Base-by-base conservation (phyloP, 2,113 vertebrate genomes). In the Stomatorhinus ivindoensis region DNA sequence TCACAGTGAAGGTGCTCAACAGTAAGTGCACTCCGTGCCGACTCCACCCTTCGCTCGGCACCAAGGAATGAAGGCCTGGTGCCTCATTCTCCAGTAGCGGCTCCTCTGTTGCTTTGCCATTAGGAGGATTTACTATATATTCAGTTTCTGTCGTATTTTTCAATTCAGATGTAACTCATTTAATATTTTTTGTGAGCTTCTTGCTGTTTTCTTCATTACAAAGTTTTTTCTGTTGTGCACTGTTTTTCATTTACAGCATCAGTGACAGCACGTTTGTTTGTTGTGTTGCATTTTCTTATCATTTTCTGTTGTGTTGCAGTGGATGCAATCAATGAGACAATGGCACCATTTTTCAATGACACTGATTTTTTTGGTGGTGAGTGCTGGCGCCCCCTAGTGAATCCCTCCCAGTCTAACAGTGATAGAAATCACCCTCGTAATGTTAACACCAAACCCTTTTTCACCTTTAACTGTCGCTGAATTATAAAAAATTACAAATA, bases 301-400 rank as follows among this genome's bases (percentile, higher is more conserved):
- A 95, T 96, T 95, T 97, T 97, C 93, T 99, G 95, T 98, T 98
- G 94, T 99, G 96, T 99, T 99, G 96, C 98, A 99, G 98, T 98
- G 97, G 97, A 99, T 97, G 97, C 97, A 97, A 96, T 99, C 97
- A 99, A 99, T 99, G 98, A 99, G 95, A 99, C 98, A 97, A 95
- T 98, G 97, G 97, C 97, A 96, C 97, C 96, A 98, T 98, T 97
- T 97, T 98, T 98, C 97, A 99, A 97, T 99, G 98, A 98, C 95
- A 98, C 97, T 97, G 98, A 97, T 97, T 97, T 98, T 95, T 98
- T 97, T 97, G 96, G 98, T 98, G 98, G 98, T 99, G 98, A 99
- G 98, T 99, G 97, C 95, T 92, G 94, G 95, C 96, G 95, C 96
- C 96, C 94, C 94, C 94, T 96, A 97, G 96, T 96, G 95, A 94